Evolutionary conservation across 2,888 invertebrate species (phyloP).

Genomic region (Sipha maydis): DNA sequence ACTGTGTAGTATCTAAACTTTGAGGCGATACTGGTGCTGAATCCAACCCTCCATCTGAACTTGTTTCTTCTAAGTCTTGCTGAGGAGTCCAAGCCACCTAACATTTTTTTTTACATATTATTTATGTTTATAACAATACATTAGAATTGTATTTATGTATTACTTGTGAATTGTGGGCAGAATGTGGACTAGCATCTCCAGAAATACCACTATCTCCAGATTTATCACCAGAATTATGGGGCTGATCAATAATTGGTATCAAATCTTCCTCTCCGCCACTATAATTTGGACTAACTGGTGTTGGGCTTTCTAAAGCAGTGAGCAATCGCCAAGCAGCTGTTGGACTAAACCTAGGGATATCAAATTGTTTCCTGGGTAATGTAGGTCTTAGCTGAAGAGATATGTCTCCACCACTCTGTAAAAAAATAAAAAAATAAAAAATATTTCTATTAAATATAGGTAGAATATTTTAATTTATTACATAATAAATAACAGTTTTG

Average conservation of each 20-base stretch:
- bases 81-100: conserved; percentile 81
- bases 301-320: conserved; percentile 71
- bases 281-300: conserved; percentile 56
- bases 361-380: conserved; percentile 80
- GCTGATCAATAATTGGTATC: conserved; percentile 70
- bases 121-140: neutral
- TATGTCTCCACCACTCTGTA: conserved; percentile 68
- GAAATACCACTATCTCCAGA: conserved; percentile 88
- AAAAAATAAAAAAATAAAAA: neutral
- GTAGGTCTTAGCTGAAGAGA: conserved; percentile 81
- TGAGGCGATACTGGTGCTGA: conserved; percentile 65
- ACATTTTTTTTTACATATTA: conserved; percentile 4
- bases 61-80: conserved; percentile 80
- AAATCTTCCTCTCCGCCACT: conserved; percentile 66
- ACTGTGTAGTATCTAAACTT: conserved; percentile 68
- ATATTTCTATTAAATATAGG: too few species aligned
- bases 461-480: too few species aligned
- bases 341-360: conserved; percentile 84
- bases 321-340: conserved; percentile 84
- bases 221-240: conserved; percentile 72
- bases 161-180: conserved; percentile 67
- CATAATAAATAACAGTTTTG: too few species aligned
- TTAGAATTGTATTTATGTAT: conserved; percentile 9
- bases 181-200: conserved; percentile 76
- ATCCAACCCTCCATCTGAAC: conserved; percentile 70